phyloP scores from a whole-genome alignment of 2,888 invertebrate genomes.

The Pilophorus perplexus region DNA sequence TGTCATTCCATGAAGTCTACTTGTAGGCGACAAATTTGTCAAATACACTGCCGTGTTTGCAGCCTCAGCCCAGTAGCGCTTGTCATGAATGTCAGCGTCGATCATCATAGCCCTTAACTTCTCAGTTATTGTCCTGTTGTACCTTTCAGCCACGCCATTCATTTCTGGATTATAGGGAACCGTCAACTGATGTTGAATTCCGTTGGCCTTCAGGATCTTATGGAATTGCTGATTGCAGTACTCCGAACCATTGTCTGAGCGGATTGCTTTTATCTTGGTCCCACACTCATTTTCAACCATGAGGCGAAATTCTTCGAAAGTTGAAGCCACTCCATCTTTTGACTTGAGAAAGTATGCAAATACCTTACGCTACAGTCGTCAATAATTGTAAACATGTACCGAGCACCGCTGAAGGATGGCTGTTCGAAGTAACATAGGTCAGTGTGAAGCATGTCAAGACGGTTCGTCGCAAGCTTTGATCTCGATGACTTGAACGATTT shows the following conservation, averaged over 20 bases:
- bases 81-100: slow-evolving; percentile 47
- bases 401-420: not conserved
- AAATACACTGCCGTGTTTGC: slow-evolving; percentile 49
- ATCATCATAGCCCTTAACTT: slow-evolving; percentile 48
- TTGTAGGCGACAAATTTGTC: slow-evolving; percentile 50
- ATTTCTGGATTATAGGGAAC: no score
- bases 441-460: no score
- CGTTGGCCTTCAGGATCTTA: slow-evolving; percentile 17
- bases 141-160: no score
- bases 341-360: slow-evolving; percentile 18
- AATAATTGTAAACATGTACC: slow-evolving; percentile 18
- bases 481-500: no score
- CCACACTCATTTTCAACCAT: slow-evolving; percentile 49
- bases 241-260: slow-evolving; percentile 43
- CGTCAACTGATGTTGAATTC: slow-evolving; percentile 35
- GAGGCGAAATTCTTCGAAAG: slow-evolving; percentile 46
- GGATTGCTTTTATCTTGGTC: slow-evolving; percentile 45
- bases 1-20: slow-evolving; percentile 16
- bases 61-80: slow-evolving; percentile 50
- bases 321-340: slow-evolving; percentile 1
- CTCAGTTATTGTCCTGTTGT: slow-evolving; percentile 45
- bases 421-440: no score
- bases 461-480: no score
- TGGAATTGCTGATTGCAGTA: slow-evolving; percentile 22
- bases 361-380: slow-evolving; percentile 18